Evolutionary conservation across 2,113 vertebrate species (phyloP).

Genomic region (Burhinus bistriatus): DNA sequence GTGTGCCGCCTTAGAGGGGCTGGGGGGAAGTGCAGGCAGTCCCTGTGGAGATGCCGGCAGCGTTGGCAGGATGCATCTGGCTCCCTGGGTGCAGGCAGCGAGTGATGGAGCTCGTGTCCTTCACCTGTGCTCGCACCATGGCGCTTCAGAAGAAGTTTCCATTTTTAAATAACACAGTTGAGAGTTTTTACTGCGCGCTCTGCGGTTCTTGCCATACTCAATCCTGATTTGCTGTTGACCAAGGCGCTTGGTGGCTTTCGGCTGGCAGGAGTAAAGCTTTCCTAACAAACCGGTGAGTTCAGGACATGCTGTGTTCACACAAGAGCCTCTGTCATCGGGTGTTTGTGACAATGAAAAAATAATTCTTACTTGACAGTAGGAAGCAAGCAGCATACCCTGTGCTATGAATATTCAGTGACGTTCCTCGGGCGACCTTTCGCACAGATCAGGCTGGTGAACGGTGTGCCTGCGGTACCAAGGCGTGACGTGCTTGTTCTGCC

Average conservation of each 20-base stretch:
- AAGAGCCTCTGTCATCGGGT: neutral
- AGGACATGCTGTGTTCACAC: neutral
- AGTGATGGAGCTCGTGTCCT: neutral
- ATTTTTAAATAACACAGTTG: no score
- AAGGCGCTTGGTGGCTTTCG: neutral
- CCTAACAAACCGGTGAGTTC: neutral
- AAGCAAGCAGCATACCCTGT: neutral
- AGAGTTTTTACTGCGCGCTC: neutral
- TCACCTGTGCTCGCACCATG: accelerated
- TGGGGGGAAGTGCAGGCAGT: neutral
- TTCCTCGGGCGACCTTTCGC: neutral
- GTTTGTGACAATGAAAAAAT: neutral
- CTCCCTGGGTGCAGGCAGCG: neutral
- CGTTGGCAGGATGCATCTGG: neutral
- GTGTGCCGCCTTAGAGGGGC: no score
- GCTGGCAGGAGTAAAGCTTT: neutral
- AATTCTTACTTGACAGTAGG: neutral
- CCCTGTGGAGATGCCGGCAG: neutral
- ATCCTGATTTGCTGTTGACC: neutral
- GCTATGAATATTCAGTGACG: neutral
- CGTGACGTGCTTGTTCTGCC: neutral
- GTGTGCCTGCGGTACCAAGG: neutral
- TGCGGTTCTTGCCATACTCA: accelerated
- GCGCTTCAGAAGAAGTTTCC: neutral
- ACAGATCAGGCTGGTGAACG: neutral